Conservation (phyloP, 2,888 invertebrate genomes). For the Chymomyza fuscimana region DNA sequence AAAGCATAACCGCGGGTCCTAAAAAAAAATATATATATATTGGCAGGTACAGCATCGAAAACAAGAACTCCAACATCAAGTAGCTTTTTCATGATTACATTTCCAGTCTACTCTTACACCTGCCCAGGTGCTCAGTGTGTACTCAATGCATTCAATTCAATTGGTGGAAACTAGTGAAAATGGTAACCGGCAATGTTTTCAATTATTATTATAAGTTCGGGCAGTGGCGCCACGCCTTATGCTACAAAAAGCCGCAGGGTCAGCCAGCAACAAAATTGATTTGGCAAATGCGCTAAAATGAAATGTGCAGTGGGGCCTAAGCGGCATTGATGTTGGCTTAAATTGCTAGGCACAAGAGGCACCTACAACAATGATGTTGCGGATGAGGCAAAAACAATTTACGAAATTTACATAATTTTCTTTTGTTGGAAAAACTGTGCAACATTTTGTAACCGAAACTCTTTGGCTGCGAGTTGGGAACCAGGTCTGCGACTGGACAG, state of each 20-base stretch:
- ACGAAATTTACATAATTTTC: conserved; percentile 69
- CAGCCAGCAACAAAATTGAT: conserved; percentile 54
- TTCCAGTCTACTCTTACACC: neutral
- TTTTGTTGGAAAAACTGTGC: conserved; percentile 44
- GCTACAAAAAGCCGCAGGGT: conserved; percentile 25
- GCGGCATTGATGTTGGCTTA: conserved; percentile 24
- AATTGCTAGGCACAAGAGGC: conserved; percentile 46
- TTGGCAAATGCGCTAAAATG: conserved; percentile 39
- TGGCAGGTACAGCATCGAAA: neutral
- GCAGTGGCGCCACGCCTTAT: conserved; percentile 37
- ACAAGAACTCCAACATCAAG: neutral
- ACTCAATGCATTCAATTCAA: conserved; percentile 39
- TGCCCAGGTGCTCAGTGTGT: neutral
- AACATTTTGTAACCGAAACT: conserved; percentile 48
- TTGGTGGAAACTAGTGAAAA: conserved; percentile 50
- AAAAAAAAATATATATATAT: neutral
- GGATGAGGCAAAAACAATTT: conserved; percentile 60
- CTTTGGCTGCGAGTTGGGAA: conserved; percentile 10
- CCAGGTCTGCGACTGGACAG: neutral
- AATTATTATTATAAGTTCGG: conserved; percentile 68
- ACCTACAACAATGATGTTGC: conserved; percentile 4
- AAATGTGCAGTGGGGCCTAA: conserved; percentile 49
- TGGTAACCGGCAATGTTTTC: conserved; percentile 54
- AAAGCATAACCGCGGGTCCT: neutral
- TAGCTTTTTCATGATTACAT: neutral